Evolutionary conservation across 2,797 vertebrate species (phyloP), one percentile per base, ranked within the genome.

Genomic region (Cheirogaleus major): DNA sequence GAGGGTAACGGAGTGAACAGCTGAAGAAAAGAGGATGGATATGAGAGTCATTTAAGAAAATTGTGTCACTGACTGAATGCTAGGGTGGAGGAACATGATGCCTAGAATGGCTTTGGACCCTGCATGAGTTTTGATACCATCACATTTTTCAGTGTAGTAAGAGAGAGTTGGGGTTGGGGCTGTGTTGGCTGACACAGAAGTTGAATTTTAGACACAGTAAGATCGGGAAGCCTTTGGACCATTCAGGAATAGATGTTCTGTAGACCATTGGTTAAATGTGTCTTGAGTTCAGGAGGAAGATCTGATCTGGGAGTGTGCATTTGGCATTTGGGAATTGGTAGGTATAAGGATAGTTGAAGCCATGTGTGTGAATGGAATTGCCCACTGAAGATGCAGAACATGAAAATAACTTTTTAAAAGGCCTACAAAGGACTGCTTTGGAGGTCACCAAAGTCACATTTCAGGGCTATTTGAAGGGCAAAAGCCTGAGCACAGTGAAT

Each of bases 281-380:
- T 35, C 15, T 69, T 82, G 38, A 83, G 69, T 79, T 87, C 63
- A 41, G 32, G 70, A 86, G 25, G 30, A 80, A 50, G 10, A 25
- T 32, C 5, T n/a, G n/a, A 63, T 41, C 2, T 52, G 18, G 30
- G 65, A 38, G 38, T 0, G 0, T 25, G 15, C 27, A 25, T 65
- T 52, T 79, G 7, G 15, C 27, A 25, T 65, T 52, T 79, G 7
- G 50, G 7, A 70, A 59, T 55, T 17, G 35, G 18, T 22, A 43
- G n/a, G 15, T 48, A 15, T 30, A 41, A 75, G 7, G 35, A 43
- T 23, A 43, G 45, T 22, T 32, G 38, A 88, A 80, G 22, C 48
- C 61, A 38, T 50, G 15, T 50, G 17, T 35, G 15, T 15, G 59
- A 57, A 20, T 61, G 23, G 48, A 63, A 86, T 61, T 89, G 7